A percentile compares a stretch with the other conserved stretches of the same genome.
phyloP scores from a whole-genome alignment of 2,888 invertebrate species.

The Liopterus haemorrhoidalis region DNA sequence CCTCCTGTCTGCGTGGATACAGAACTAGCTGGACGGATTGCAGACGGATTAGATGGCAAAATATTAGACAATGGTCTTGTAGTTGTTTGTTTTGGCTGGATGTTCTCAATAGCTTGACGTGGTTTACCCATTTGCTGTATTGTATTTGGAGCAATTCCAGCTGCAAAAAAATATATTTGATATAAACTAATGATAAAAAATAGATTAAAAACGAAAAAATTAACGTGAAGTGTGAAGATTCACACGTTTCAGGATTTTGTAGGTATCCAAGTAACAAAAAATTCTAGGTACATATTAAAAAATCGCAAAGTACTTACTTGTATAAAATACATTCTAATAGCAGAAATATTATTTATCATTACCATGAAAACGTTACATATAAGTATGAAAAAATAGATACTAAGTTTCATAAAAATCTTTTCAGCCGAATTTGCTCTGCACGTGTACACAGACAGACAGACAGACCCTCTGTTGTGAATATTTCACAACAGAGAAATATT shows the following conservation, averaged over 20 bases:
- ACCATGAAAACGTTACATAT: no score
- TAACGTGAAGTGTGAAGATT: background rate
- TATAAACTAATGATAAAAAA: background rate
- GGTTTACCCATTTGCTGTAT: conserved; percentile 49
- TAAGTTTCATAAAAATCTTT: no score
- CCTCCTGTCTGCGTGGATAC: conserved; percentile 77
- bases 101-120: conserved; percentile 50
- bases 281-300: no score
- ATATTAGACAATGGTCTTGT: conserved; percentile 44
- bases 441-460: no score
- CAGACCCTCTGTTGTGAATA: no score
- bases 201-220: background rate
- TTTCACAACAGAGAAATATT: no score
- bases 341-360: no score
- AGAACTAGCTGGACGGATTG: conserved; percentile 70
- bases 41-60: conserved; percentile 50
- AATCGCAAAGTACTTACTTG: no score
- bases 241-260: conserved; percentile 2
- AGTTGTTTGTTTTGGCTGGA: conserved; percentile 48
- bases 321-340: no score
- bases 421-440: no score
- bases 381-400: no score
- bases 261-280: no score
- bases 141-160: conserved; percentile 46
- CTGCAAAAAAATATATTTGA: conserved; percentile 34